Conservation (phyloP, 2,113 vertebrate genomes). For the Ancistrus triradiatus region DNA sequence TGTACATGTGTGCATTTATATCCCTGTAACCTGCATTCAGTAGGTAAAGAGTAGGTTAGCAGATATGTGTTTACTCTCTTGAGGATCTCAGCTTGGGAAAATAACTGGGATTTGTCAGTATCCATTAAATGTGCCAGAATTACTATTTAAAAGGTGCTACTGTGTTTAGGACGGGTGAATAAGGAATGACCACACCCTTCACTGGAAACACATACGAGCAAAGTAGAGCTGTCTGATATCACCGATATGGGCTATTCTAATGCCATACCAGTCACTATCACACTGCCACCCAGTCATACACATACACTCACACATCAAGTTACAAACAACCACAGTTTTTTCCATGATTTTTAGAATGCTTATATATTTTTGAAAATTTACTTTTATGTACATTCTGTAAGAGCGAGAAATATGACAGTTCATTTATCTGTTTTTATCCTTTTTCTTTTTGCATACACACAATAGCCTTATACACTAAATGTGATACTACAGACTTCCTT, state of each 20-base stretch:
- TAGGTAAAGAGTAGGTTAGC: background rate
- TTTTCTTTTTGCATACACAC: background rate
- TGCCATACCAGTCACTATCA: background rate
- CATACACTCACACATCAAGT: background rate
- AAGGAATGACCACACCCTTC: slow-evolving; percentile 39
- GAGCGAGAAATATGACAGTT: background rate
- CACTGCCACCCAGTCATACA: background rate
- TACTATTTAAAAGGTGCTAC: no score
- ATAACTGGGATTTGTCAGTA: no score
- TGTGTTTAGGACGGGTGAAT: no score
- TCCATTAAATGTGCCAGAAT: no score
- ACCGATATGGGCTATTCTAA: background rate
- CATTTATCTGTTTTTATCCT: no score
- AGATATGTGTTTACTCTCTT: no score
- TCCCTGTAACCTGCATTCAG: background rate
- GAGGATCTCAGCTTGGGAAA: no score
- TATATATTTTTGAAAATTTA: background rate
- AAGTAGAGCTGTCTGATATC: slow-evolving; percentile 22
- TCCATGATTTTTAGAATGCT: no score
- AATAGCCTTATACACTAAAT: background rate
- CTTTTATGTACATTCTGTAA: background rate
- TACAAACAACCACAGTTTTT: no score
- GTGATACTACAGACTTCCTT: background rate
- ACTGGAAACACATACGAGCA: background rate
- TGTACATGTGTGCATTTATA: no score